Conservation (phyloP, 2,113 vertebrate genomes). For the Tiliqua scincoides region DNA sequence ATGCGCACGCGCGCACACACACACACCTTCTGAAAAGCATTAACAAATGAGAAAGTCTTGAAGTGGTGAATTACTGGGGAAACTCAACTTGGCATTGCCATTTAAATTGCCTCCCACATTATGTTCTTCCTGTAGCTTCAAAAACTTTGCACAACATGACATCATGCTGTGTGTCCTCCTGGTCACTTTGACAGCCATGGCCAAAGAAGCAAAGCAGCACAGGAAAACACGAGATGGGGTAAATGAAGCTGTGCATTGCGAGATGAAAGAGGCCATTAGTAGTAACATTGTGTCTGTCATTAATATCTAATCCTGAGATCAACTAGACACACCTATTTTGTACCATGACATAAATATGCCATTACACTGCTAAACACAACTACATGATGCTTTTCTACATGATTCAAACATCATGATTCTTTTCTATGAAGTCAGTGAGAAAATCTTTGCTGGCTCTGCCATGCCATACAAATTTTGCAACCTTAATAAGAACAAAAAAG, state of each 20-base stretch:
- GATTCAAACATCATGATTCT: too few relatives aligned
- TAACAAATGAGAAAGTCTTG: not conserved
- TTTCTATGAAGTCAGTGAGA: not conserved
- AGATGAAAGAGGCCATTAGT: not conserved
- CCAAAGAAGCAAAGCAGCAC: too few relatives aligned
- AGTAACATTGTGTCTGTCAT: not conserved
- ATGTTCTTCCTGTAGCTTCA: not conserved
- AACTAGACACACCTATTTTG: not conserved
- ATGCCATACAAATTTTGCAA: not conserved
- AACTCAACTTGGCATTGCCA: not conserved
- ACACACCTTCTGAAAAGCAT: not conserved
- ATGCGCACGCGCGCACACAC: not conserved
- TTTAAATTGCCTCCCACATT: too few relatives aligned
- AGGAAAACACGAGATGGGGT: too few relatives aligned
- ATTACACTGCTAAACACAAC: not conserved
- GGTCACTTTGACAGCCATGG: too few relatives aligned
- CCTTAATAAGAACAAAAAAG: not conserved
- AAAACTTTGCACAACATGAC: not conserved
- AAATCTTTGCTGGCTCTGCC: not conserved
- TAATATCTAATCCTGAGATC: not conserved
- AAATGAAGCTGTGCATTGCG: too few relatives aligned
- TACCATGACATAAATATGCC: not conserved
- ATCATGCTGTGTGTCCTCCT: too few relatives aligned
- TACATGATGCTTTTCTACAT: not conserved
- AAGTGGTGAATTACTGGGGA: not conserved